phyloP scores from a whole-genome alignment of 2,888 invertebrate genomes.

The Hypsopygia costalis region DNA sequence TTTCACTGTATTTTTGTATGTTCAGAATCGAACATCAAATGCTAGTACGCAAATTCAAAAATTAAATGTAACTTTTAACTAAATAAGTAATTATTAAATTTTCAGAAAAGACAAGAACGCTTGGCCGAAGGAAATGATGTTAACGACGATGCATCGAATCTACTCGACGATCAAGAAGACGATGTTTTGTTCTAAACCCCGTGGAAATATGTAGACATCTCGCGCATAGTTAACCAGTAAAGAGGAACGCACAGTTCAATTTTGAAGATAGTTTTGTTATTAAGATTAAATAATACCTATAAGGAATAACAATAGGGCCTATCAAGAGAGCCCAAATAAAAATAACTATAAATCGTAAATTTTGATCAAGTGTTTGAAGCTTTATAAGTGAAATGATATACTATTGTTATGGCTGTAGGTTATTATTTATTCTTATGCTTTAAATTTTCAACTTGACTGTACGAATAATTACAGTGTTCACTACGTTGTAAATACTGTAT shows the following conservation, averaged over 20 bases:
- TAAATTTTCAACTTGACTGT: constrained; percentile 44
- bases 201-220: constrained; percentile 29
- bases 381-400: background rate
- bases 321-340: background rate
- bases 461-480: constrained; percentile 62
- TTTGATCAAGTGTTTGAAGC: background rate
- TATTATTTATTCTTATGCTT: constrained; percentile 4
- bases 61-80: background rate
- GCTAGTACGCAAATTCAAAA: background rate
- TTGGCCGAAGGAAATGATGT: constrained; percentile 40
- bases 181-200: constrained; percentile 90
- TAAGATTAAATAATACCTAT: background rate
- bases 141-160: constrained; percentile 81
- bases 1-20: background rate
- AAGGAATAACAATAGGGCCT: background rate
- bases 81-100: constrained; percentile 8
- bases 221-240: constrained; percentile 49
- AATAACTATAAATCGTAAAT: no score
- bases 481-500: constrained; percentile 60
- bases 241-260: constrained; percentile 21
- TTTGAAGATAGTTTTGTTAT: background rate
- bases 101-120: constrained; percentile 51
- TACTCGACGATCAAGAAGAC: constrained; percentile 93
- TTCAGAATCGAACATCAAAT: background rate
- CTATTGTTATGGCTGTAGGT: background rate